Evolutionary conservation across 2,888 invertebrate species (phyloP).

Genomic region (Heteromyza rotundicornis): DNA sequence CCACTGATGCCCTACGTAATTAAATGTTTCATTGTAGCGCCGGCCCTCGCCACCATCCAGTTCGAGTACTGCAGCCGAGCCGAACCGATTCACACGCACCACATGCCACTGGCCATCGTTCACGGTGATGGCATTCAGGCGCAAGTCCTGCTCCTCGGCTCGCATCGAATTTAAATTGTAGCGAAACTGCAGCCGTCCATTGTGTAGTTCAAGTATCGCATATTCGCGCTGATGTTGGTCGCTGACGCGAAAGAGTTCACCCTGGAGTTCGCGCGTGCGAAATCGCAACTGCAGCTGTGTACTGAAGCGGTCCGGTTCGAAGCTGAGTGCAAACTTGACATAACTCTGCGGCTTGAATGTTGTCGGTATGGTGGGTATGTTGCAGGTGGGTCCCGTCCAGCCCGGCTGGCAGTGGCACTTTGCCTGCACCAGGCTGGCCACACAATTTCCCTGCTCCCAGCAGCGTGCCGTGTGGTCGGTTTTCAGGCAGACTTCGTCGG

Average conservation of each 20-base stretch:
- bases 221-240: constrained; percentile 94
- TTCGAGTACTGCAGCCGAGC: constrained; percentile 88
- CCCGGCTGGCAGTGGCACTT: constrained; percentile 94
- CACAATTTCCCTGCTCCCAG: constrained; percentile 91
- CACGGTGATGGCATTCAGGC: constrained; percentile 84
- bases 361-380: constrained; percentile 82
- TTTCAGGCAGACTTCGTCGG: constrained; percentile 88
- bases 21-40: constrained; percentile 89
- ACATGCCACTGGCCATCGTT: constrained; percentile 98
- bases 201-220: constrained; percentile 82
- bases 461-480: constrained; percentile 84
- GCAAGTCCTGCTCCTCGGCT: constrained; percentile 86
- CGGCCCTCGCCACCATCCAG: constrained; percentile 94
- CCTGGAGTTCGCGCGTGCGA: constrained; percentile 88
- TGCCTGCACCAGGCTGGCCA: constrained; percentile 86
- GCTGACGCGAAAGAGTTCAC: constrained; percentile 91
- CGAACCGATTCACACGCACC: constrained; percentile 86
- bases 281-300: constrained; percentile 92
- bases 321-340: constrained; percentile 92
- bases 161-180: constrained; percentile 90
- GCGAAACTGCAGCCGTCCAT: constrained; percentile 84
- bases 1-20: constrained; percentile 89
- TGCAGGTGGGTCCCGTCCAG: constrained; percentile 88
- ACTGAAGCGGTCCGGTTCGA: constrained; percentile 88
- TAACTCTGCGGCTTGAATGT: constrained; percentile 93